Base-by-base conservation (phyloP, 2,113 vertebrate species). In the Rhadina sibilatrix region DNA sequence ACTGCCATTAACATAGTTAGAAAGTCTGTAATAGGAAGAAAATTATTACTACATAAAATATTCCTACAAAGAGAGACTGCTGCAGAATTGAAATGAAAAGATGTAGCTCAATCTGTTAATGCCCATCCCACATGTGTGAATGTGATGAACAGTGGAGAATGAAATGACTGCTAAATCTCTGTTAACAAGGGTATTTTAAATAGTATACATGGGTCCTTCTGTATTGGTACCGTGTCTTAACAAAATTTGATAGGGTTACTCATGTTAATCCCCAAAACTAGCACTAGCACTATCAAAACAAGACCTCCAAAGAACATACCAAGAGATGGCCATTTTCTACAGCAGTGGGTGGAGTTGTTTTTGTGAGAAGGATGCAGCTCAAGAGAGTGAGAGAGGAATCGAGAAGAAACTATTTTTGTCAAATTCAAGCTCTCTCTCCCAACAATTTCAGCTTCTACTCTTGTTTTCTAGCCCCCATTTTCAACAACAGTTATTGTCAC, bases 1-100 rank as follows among this genome's bases (percentile, higher is more conserved):
- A 54, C 91, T 97, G 93, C 96, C 96, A 97, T 98, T 98, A 98
- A 96, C 93, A 93, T 65, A 97, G 94, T 98, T 97, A 98, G 97
- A 98, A 97, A 98, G 79, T 88, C 97, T 94, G 92, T 96, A 97
- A 97, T 94, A 96, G 80, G 87, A 96, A 88, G 94, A 79, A 97
- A 97, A 98, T 97, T 95, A 97, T 94, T 96, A 88, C 97, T 91
- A 95, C 94, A 96, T 97, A 96, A 96, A 95, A 96, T 96, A 98
- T 98, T 98, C 96, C 96, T 97, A 89, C 95, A 95, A 97, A 96
- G 97, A 94, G 95, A 75, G 64, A 57, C 93, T 93, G 94, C 96
- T 66, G 68, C 92, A 75, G 97, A 97, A 98, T 96, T 84, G 95
- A 97, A 98, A 98, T 97, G 95, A 97, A 98, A 95, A 97, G 93